Conservation (phyloP, 2,113 vertebrate species). For the Entelurus aequoreus region DNA sequence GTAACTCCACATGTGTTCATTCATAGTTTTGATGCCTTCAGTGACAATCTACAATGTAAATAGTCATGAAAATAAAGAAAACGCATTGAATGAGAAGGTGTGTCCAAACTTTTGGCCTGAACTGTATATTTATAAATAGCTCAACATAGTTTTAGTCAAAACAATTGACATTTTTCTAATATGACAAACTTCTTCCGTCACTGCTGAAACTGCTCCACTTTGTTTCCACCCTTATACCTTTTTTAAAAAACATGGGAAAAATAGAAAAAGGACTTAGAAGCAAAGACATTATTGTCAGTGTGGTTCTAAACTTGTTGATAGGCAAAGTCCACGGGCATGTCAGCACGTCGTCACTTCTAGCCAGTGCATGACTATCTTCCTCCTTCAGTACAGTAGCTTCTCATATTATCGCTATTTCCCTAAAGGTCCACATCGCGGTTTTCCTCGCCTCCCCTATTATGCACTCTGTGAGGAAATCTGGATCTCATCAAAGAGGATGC, state of each 20-base stretch:
- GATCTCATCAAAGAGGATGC: constrained; percentile 27
- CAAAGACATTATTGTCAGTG: background rate
- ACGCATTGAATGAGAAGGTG: no score
- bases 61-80: no score
- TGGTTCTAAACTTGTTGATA: background rate
- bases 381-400: constrained; percentile 32
- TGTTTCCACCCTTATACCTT: background rate
- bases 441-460: constrained; percentile 13
- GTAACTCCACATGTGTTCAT: no score
- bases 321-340: background rate
- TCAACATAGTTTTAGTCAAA: no score
- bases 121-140: no score
- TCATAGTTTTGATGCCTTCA: no score
- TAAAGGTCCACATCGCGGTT: constrained; percentile 44
- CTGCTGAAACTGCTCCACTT: no score
- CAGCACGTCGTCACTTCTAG: background rate
- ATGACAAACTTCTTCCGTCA: no score
- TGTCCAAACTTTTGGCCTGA: no score
- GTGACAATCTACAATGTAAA: no score
- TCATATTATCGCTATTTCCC: constrained; percentile 39
- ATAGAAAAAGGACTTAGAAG: background rate
- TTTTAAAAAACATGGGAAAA: background rate
- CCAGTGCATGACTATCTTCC: constrained; percentile 22
- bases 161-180: no score
- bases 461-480: constrained; percentile 38